Base-by-base conservation (phyloP, 2,888 invertebrate genomes). In the Tenthredo notha region DNA sequence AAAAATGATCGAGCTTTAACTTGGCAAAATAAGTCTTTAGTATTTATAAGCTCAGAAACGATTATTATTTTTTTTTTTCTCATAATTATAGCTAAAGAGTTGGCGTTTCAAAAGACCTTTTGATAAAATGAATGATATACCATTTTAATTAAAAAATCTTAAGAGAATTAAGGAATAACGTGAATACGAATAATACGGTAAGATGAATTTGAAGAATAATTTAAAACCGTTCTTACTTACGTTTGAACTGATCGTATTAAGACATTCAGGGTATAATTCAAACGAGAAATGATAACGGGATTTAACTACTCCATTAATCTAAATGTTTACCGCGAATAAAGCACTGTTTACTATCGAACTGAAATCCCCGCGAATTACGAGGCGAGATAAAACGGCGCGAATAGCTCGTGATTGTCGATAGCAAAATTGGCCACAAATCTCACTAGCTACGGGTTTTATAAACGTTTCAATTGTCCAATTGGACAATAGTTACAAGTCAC, bases 391-490 rank as follows among this genome's bases (percentile, higher is more conserved):
- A 80, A 80, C 61, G 37, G 61, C 50, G 61, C 80, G 80, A 80
- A 80, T 80, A 80, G 47, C 80, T 61, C 58, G 61, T 80, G 58
- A 80, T 61, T 61, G 80, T 61, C 80, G 80, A 80, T 80, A 61
- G 25, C 61, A 61, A 80, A 80, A 80, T 80, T 80, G 61, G 37
- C 61, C 58, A 80, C 58, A 80, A 80, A 80, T 80, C 80, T 40
- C n/a, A 43, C 37, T 25, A 40, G 37, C 70, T 37, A 72, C 37
- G 58, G 61, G 78, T 58, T 54, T 77, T 74, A 21, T 43, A 74
- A 75, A 75, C 29, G 77, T 77, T 77, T 77, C 50, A 77, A 77
- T 77, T 50, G 50, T 50, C 50, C 50, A 18, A 50, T 50, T n/a
- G 50, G 15, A 54, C 33, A 33, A 33, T 67, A 67, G 33, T 67